phyloP scores from a whole-genome alignment of 2,113 vertebrate species.

The Ifrita kowaldi region DNA sequence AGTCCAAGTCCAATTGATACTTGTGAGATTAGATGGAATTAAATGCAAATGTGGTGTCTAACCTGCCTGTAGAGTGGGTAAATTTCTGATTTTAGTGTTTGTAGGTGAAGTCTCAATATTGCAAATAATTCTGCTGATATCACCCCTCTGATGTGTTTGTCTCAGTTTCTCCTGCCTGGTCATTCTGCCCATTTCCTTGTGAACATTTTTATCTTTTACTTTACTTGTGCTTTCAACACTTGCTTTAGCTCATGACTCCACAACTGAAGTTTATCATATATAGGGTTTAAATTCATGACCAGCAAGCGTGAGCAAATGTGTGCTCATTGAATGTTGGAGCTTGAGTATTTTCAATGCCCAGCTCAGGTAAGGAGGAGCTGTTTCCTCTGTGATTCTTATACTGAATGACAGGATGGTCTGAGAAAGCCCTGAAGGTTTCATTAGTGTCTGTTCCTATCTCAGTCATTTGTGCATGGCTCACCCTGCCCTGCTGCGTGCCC shows the following conservation, averaged over 20 bases:
- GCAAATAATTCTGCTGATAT: background rate
- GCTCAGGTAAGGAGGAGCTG: background rate
- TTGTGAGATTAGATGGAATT: background rate
- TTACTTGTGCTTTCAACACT: background rate
- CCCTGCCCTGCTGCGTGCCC: background rate
- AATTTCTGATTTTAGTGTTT: background rate
- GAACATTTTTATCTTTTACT: background rate
- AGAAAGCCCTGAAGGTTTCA: constrained; percentile 2
- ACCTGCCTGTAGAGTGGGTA: background rate
- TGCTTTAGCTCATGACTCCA: background rate
- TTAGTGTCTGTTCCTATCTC: background rate
- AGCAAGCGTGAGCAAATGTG: background rate
- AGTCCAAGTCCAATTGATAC: background rate
- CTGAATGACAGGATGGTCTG: constrained; percentile 23
- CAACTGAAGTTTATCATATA: background rate
- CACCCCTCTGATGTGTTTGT: background rate
- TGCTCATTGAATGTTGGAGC: background rate
- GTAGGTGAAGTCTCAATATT: background rate
- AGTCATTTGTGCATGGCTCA: background rate
- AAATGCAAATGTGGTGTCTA: background rate
- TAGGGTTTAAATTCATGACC: background rate
- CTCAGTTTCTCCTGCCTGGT: background rate
- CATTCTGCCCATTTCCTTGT: background rate
- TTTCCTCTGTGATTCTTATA: constrained; percentile 28
- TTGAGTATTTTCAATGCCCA: background rate